Base-by-base conservation (phyloP, 2,113 vertebrate genomes). In the Myotis yumanensis region DNA sequence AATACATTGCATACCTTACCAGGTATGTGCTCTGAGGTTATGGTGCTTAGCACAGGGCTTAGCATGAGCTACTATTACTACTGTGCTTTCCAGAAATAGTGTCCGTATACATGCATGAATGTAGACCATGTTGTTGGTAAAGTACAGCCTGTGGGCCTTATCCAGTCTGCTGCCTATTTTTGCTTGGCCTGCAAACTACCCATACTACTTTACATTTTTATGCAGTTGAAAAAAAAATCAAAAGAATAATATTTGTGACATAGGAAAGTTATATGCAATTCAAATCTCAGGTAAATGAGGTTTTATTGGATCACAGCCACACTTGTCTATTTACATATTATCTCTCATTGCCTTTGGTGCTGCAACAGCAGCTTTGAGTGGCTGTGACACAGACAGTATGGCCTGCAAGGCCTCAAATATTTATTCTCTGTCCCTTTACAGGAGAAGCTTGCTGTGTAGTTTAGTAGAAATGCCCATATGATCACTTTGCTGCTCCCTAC, bases 151-250 rank as follows among this genome's bases (percentile, higher is more conserved):
- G 6, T 51, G 18, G 48, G n/a, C 80, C 51, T 0, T 32, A 32
- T 51, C 52, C 18, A 37, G 17, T 35, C 46, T 28, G 62, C 57
- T 10, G 46, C 57, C 10, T 87, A 11, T n/a, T 59, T 85, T 57
- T 69, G 37, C 62, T 25, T 59, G 16, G 20, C 73, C 54, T 40
- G 16, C 6, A 76, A 18, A n/a, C 22, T 51, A 7, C 20, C 8
- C 64, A n/a, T 87, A 16, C 75, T 48, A 83, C 68, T 59, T 37
- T 7, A 88, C 9, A 22, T 94, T 71, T 95, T 83, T 80, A 48
- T 62, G 59, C 2, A 15, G 48, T 66, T 75, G 28, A 4, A 40
- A 72, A 46, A 72, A 72, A 76, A 72, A 11, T 54, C 48, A 37
- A 35, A 82, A 89, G 35, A 66, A 30, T 23, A 37, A 48, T 72